Base-by-base conservation (phyloP, 2,888 invertebrate genomes). In the Sisyra nigra region DNA sequence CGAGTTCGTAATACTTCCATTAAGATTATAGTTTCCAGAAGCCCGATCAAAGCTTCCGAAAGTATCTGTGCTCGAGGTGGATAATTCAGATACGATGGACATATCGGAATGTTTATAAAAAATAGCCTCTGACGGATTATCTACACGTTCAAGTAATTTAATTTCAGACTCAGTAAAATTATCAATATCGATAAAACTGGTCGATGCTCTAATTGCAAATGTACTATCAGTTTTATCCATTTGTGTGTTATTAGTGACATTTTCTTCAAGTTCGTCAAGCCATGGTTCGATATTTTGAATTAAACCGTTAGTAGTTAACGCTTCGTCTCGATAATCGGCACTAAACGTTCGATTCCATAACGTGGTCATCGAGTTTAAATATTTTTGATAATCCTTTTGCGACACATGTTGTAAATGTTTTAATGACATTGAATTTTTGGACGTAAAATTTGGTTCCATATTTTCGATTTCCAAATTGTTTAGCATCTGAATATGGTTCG, bases 201-300 rank as follows among this genome's bases (percentile, higher is more conserved):
- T 15, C 2, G 40, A 40, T 14, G 30, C 40, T 4, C 17, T 10
- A 3, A 31, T 31, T n/a, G 40, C 40, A 13, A 31, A 14, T 11
- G 40, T 40, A 13, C 40, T 40, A 40, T 40, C 40, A 1, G 40
- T 31, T 30, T 40, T 40, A 17, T 9, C n/a, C 15, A 34, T 11
- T 3, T n/a, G 8, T 34, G 14, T n/a, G 11, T 34, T n/a, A n/a
- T 14, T 11, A 14, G 8, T 11, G 2, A n/a, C 11, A n/a, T 34
- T 11, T 34, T 11, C 15, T 15, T 38, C 10, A 9, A 9, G 19
- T 38, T n/a, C 24, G 4, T 24, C 9, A 13, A 33, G 11, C 33
- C 3, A 24, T 18, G 24, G 18, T 17, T 38, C 17, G n/a, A 7
- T 24, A 24, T 38, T 19, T 34, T 13, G 9, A 11, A 13, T 38